Percentiles rank a stretch among this genome's conserved stretches.
phyloP scores from a whole-genome alignment of 37 sponge, comb jelly and placozoan genomes.

The Chondrosia reniformis region DNA sequence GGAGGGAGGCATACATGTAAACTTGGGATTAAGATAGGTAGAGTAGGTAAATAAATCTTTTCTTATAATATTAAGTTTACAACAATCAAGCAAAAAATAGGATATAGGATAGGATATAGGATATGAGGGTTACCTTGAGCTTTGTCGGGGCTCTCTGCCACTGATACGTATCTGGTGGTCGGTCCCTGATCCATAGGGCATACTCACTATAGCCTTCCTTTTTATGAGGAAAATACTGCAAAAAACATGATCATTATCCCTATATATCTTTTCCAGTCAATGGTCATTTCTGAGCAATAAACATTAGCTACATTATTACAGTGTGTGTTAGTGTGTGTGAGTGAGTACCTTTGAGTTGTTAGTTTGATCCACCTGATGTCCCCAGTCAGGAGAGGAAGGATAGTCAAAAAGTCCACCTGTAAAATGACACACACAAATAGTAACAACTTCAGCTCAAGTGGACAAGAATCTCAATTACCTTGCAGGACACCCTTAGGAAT shows the following conservation, averaged over 20 bases:
- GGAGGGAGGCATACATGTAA: too few relatives aligned
- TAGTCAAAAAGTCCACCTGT: constrained; percentile 58
- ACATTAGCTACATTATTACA: too few relatives aligned
- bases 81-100: too few relatives aligned
- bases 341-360: constrained; percentile 43
- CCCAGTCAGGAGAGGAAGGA: constrained; percentile 51
- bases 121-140: constrained; percentile 27
- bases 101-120: too few relatives aligned
- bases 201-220: constrained; percentile 44
- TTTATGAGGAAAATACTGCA: constrained; percentile 48
- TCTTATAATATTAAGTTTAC: too few relatives aligned
- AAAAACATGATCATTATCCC: neutral
- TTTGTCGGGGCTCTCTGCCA: constrained; percentile 55
- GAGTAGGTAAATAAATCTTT: too few relatives aligned
- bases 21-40: too few relatives aligned
- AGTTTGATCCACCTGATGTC: constrained; percentile 42
- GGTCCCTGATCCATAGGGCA: constrained; percentile 48
- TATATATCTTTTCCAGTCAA: neutral
- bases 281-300: neutral
- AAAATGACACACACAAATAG: neutral
- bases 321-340: too few relatives aligned
- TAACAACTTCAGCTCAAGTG: neutral
- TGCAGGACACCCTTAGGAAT: constrained; percentile 43
- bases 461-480: constrained; percentile 14
- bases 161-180: constrained; percentile 46